Conservation (phyloP, 1,140 invertebrate genomes). For the Sycophila sp. region DNA sequence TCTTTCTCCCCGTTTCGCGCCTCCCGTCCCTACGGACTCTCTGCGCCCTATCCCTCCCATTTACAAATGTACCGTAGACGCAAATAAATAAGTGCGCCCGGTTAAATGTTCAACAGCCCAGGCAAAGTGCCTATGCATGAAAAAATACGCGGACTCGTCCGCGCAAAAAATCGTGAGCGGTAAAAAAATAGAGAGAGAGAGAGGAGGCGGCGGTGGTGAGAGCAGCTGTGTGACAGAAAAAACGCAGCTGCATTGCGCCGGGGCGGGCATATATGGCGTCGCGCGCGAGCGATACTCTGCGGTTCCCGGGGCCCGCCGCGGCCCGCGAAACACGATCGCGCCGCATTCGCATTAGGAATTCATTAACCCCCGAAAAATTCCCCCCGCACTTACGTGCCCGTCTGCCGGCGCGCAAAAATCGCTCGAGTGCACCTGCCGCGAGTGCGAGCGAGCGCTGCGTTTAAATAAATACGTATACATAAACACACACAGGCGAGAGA, state of each 20-base stretch:
- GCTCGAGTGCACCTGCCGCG: conserved; percentile 19
- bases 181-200: neutral
- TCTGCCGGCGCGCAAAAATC: neutral
- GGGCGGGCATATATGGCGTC: neutral
- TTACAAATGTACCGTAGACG: neutral
- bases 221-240: conserved; percentile 18
- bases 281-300: neutral
- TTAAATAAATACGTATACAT: too few species aligned
- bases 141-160: neutral
- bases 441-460: neutral
- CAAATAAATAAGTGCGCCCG: neutral
- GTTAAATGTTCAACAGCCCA: neutral
- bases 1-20: neutral
- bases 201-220: neutral
- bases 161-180: neutral
- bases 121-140: neutral
- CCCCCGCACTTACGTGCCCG: too few species aligned
- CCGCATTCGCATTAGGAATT: conserved; percentile 35
- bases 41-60: neutral
- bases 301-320: neutral
- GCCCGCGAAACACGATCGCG: conserved; percentile 33
- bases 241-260: conserved; percentile 26
- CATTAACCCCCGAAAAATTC: conserved; percentile 18
- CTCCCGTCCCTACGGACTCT: neutral
- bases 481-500: neutral